These are phyloP conservation scores for Ptyas mucosa DNA, from an alignment of 2,113 vertebrate species.

Conservation along the genomic window DNA sequence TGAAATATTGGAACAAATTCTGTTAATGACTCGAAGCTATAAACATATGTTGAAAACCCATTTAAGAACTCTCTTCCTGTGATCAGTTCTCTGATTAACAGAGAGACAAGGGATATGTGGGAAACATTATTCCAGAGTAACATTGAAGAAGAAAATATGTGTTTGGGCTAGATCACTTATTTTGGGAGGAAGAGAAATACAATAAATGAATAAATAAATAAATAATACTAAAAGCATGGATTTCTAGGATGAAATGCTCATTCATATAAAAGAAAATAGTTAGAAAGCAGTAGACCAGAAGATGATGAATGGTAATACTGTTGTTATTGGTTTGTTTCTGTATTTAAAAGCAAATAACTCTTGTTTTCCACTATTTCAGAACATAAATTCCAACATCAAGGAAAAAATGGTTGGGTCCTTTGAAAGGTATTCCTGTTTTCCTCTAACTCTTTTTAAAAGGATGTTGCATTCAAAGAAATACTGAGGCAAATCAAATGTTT, in stretches of 20 bases:
- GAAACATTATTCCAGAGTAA: background rate
- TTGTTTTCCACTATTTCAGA: background rate
- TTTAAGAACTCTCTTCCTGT: background rate
- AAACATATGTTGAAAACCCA: constrained; percentile 22
- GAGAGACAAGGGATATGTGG: background rate
- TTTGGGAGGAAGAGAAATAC: background rate
- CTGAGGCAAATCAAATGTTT: background rate
- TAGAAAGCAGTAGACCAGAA: background rate
- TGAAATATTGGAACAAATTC: constrained; percentile 7
- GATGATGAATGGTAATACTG: background rate
- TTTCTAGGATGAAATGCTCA: background rate
- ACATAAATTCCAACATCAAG: background rate
- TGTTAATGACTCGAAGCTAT: background rate
- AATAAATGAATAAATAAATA: background rate
- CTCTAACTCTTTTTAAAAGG: background rate
- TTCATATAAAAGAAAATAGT: background rate
- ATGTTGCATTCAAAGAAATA: background rate
- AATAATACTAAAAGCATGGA: background rate
- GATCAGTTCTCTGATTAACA: background rate
- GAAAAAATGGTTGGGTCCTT: background rate
- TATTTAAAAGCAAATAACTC: background rate
- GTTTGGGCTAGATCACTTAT: background rate
- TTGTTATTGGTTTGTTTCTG: background rate
- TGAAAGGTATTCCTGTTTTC: background rate
- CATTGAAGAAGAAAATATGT: background rate